phyloP scores from a whole-genome alignment of 2,113 vertebrate genomes.

The Mystacornis crossleyi region DNA sequence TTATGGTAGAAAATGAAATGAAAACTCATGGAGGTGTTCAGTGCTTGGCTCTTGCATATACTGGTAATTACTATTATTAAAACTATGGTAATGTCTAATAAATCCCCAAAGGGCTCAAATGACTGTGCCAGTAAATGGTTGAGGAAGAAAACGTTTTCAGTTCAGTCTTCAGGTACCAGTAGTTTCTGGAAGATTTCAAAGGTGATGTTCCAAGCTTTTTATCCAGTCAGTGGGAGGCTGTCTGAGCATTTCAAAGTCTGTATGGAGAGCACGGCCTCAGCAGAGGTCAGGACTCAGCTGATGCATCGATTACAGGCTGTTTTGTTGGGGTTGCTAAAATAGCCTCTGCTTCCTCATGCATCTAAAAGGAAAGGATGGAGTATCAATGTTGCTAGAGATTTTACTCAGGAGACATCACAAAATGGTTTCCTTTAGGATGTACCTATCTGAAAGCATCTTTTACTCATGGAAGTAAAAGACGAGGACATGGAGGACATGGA shows the following conservation, averaged over 20 bases:
- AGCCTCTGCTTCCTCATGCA: conserved; percentile 96
- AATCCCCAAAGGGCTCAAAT: conserved; percentile 39
- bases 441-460: background rate
- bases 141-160: conserved; percentile 59
- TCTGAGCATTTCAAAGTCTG: conserved; percentile 55
- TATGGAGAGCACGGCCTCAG: background rate
- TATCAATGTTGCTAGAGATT: background rate
- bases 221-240: conserved; percentile 46
- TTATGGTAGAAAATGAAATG: conserved; percentile 37
- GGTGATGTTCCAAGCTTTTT: conserved; percentile 56
- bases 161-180: conserved; percentile 69
- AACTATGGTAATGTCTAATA: conserved; percentile 28
- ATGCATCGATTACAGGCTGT: conserved; percentile 74
- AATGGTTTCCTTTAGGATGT: background rate
- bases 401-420: background rate
- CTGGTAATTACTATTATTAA: conserved; percentile 44
- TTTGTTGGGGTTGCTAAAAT: conserved; percentile 85
- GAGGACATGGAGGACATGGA: background rate
- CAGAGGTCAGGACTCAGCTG: conserved; percentile 86
- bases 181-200: conserved; percentile 44
- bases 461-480: background rate
- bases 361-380: conserved; percentile 69
- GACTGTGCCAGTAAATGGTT: conserved; percentile 51
- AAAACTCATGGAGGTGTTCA: conserved; percentile 30
- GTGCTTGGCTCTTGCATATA: conserved; percentile 52